Conservation (phyloP, 64 coral and sea anemone species). For the Montipora capricornis region DNA sequence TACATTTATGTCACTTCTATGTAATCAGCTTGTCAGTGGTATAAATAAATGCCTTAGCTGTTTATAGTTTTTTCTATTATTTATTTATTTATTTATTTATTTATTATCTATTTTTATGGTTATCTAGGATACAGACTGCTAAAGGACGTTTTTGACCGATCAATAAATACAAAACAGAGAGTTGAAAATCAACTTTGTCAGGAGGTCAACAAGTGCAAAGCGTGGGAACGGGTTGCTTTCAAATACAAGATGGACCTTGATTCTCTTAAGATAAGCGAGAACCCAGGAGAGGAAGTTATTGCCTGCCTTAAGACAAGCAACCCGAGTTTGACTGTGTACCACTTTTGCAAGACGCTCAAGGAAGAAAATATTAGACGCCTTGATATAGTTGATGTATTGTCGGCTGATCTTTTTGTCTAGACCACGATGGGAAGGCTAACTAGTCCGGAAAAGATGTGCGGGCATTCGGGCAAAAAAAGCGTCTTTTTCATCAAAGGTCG, state of each 20-base stretch:
- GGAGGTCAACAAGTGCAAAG: neutral
- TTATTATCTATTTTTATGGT: too few relatives aligned
- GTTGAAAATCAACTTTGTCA: neutral
- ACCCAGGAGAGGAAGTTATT: neutral
- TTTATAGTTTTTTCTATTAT: too few relatives aligned
- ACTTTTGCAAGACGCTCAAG: constrained; percentile 1
- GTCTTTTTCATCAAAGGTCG: too few relatives aligned
- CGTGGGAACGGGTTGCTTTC: neutral
- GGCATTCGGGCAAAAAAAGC: too few relatives aligned
- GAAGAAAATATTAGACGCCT: neutral
- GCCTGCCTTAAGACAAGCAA: neutral
- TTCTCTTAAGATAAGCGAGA: too few relatives aligned
- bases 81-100: too few relatives aligned
- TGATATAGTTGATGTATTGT: neutral
- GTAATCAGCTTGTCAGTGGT: too few relatives aligned
- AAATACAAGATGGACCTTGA: neutral
- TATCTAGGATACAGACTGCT: too few relatives aligned
- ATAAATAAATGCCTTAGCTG: too few relatives aligned
- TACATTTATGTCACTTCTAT: too few relatives aligned
- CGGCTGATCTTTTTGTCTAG: neutral
- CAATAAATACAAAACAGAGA: neutral
- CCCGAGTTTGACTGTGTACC: neutral
- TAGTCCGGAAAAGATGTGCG: too few relatives aligned
- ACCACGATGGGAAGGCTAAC: neutral
- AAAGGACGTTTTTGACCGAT: too few relatives aligned